Conservation (phyloP, 1,140 invertebrate species). For the Drosophila arizonae region DNA sequence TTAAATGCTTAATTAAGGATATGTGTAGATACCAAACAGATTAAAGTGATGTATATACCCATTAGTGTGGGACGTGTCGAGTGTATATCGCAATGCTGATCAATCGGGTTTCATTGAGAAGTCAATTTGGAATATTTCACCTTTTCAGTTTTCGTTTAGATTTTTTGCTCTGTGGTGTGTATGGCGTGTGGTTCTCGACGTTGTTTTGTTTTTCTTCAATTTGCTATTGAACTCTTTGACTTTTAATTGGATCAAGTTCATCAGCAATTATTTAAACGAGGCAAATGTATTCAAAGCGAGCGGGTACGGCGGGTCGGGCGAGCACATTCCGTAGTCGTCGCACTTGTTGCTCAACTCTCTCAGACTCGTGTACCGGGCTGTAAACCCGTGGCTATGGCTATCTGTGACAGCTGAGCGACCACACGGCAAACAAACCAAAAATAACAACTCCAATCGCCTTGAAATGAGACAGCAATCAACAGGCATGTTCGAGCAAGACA, state of each 20-base stretch:
- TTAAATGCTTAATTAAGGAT: background rate
- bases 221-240: slow-evolving; percentile 56
- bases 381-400: background rate
- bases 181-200: slow-evolving; percentile 8
- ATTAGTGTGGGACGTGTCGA: background rate
- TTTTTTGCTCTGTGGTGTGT: background rate
- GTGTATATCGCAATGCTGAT: background rate
- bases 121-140: background rate
- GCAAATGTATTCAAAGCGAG: slow-evolving; percentile 32
- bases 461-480: slow-evolving; percentile 33
- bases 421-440: slow-evolving; percentile 3
- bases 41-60: background rate
- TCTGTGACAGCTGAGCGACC: slow-evolving; percentile 16
- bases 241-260: slow-evolving; percentile 44
- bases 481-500: slow-evolving; percentile 33
- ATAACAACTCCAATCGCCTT: slow-evolving; percentile 30
- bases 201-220: slow-evolving; percentile 14
- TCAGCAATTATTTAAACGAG: slow-evolving; percentile 15
- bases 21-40: background rate
- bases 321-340: slow-evolving; percentile 15
- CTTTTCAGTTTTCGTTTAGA: slow-evolving; percentile 13
- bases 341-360: slow-evolving; percentile 37
- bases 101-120: background rate
- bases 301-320: background rate
- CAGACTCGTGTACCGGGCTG: background rate